A percentile compares a stretch with the other conserved stretches of the same genome.
These are phyloP conservation scores for Peromyscus attwateri DNA, from an alignment of 2,797 vertebrate species.

Conservation along the genomic window DNA sequence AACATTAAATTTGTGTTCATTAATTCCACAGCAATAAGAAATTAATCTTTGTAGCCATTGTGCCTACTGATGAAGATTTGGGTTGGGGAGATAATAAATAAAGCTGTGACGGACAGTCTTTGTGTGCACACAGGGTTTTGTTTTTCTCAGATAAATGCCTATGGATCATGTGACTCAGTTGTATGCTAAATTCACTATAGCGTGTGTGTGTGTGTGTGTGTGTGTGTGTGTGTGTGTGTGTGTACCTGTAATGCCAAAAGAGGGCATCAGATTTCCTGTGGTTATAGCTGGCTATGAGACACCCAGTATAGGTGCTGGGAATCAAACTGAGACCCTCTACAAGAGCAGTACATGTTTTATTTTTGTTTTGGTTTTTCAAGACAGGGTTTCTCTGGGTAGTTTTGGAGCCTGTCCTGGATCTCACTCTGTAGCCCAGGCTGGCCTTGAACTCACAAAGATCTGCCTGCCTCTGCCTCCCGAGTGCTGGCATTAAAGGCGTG, in stretches of 20 bases:
- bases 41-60: neutral
- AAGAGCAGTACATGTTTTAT: neutral
- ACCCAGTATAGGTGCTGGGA: neutral
- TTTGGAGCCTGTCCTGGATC: no score
- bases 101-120: neutral
- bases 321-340: neutral
- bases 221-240: conserved; percentile 1
- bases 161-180: neutral
- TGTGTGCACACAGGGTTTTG: neutral
- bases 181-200: neutral
- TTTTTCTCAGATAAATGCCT: neutral
- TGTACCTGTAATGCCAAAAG: neutral
- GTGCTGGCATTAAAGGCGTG: no score
- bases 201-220: neutral
- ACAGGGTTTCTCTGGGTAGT: no score
- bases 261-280: neutral
- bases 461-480: no score
- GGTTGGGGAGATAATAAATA: neutral
- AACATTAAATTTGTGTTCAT: neutral
- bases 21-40: neutral
- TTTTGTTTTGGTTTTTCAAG: no score
- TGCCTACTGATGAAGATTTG: neutral
- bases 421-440: no score
- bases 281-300: neutral
- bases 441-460: no score